These are phyloP conservation scores for Phycodurus eques DNA, from an alignment of 2,113 vertebrate species.

Conservation along the genomic window DNA sequence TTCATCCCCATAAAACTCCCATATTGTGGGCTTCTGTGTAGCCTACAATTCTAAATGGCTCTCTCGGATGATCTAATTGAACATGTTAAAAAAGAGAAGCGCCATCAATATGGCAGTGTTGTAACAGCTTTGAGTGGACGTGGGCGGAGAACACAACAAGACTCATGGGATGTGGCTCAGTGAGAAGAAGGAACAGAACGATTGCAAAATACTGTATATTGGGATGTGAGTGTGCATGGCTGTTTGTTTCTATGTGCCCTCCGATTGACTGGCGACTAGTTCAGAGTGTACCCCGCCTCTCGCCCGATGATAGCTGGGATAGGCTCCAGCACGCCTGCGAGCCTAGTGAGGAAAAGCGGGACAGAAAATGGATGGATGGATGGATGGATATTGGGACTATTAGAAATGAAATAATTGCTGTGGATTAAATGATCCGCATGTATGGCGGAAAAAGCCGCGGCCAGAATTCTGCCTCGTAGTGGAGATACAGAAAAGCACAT, in stretches of 20 bases:
- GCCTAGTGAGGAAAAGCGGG: no score
- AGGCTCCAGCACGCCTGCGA: no score
- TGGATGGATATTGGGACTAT: background rate
- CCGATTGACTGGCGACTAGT: no score
- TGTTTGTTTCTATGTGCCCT: no score
- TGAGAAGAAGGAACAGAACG: background rate
- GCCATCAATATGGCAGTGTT: slow-evolving; percentile 28
- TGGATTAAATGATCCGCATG: background rate
- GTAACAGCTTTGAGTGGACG: slow-evolving; percentile 26
- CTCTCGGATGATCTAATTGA: slow-evolving; percentile 26
- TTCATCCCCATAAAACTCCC: slow-evolving; percentile 3
- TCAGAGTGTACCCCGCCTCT: no score
- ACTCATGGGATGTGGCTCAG: slow-evolving; percentile 4
- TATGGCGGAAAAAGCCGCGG: background rate
- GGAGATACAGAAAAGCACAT: background rate
- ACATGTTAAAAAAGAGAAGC: slow-evolving; percentile 28
- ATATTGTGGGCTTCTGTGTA: slow-evolving; percentile 11
- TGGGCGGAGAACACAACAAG: slow-evolving; percentile 10
- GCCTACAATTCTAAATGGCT: slow-evolving; percentile 18
- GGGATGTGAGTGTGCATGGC: no score
- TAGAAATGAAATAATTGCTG: background rate
- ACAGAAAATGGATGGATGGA: no score
- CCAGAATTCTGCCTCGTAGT: slow-evolving; percentile 3
- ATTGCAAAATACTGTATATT: slow-evolving; percentile 1
- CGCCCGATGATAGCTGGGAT: no score